Conservation (phyloP, 2,113 vertebrate species). For the Bos taurus region ARS-UCD2.0 NC_037337.1:8315001-8315500, state of each 20-base stretch:
- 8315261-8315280: background rate
- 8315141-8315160: background rate
- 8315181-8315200: background rate
- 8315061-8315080: background rate
- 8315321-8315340: background rate
- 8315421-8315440: background rate
- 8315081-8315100: background rate
- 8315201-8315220: conserved; percentile 20
- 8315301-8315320: background rate
- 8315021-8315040: background rate
- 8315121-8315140: conserved; percentile 18
- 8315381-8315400: conserved; percentile 9
- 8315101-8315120: background rate
- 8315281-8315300: conserved; percentile 38
- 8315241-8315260: background rate
- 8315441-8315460: background rate
- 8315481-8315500: background rate
- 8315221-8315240: conserved; percentile 21
- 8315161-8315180: background rate
- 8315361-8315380: conserved; percentile 6
- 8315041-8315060: background rate
- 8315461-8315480: background rate
- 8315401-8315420: background rate
- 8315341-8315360: conserved; percentile 17
- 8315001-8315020: background rate